Evolutionary conservation across 2,797 vertebrate species (phyloP).

Genomic region (Propithecus perrieri): DNA sequence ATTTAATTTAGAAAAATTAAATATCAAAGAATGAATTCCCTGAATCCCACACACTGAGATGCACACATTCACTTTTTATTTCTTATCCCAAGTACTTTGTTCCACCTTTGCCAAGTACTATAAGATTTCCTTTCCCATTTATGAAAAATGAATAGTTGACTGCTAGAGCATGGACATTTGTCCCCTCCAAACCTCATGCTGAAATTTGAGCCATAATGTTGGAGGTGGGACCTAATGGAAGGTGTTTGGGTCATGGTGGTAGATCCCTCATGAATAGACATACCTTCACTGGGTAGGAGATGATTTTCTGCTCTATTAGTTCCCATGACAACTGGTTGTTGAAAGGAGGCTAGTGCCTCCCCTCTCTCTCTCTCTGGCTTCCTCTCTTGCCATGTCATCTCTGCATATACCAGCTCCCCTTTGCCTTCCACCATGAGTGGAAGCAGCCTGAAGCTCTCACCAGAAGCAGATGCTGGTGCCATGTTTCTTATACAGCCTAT

Average conservation of each 20-base stretch:
- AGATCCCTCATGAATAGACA: not conserved
- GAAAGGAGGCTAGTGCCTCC: not conserved
- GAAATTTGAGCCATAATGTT: not conserved
- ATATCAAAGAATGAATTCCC: not conserved
- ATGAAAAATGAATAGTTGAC: slow-evolving; percentile 19
- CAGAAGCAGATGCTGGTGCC: too few relatives aligned
- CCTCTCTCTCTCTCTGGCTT: not conserved
- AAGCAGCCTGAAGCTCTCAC: too few relatives aligned
- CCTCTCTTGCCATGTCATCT: not conserved
- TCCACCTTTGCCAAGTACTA: not conserved
- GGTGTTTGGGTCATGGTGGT: too few relatives aligned
- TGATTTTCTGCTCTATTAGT: not conserved
- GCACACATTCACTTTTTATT: not conserved
- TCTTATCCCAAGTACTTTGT: not conserved
- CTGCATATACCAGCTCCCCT: not conserved
- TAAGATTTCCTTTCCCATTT: not conserved
- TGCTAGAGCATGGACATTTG: not conserved
- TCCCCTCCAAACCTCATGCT: not conserved
- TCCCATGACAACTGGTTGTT: not conserved
- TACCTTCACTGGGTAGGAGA: not conserved
- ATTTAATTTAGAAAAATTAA: not conserved
- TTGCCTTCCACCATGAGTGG: too few relatives aligned
- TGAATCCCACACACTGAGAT: not conserved
- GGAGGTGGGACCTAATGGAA: not conserved
- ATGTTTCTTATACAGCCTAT: too few relatives aligned